Evolutionary conservation across 2,113 vertebrate species (phyloP).

Genomic region (Lophius piscatorius): DNA sequence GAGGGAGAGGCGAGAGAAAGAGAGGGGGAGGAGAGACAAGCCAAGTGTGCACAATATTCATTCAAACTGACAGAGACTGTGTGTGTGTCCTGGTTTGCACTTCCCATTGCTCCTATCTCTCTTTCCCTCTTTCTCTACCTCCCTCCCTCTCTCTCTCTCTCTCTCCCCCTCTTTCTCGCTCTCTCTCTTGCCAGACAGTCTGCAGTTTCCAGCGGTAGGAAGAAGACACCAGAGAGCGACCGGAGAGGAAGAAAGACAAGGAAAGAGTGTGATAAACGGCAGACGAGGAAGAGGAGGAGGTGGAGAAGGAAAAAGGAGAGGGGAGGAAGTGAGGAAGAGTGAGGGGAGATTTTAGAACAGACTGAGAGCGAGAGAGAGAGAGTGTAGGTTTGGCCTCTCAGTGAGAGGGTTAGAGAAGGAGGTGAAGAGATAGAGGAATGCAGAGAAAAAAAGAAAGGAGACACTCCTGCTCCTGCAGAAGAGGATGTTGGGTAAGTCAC

Average conservation of each 20-base stretch:
- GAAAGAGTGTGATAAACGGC: constrained; percentile 34
- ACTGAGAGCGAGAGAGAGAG: constrained; percentile 25
- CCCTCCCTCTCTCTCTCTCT: constrained; percentile 22
- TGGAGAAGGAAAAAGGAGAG: constrained; percentile 28
- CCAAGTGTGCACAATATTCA: constrained; percentile 78
- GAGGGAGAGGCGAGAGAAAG: constrained; percentile 32
- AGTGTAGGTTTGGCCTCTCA: constrained; percentile 27
- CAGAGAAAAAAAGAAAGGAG: constrained; percentile 45
- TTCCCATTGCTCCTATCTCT: constrained; percentile 54
- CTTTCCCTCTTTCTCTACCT: constrained; percentile 25
- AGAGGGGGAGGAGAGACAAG: constrained; percentile 63
- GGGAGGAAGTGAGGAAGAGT: constrained; percentile 34
- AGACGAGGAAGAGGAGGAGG: constrained; percentile 12
- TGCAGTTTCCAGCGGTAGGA: constrained; percentile 67
- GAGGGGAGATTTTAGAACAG: constrained; percentile 28
- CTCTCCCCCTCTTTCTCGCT: constrained; percentile 22
- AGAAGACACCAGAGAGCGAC: constrained; percentile 58
- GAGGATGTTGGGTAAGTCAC: constrained; percentile 48
- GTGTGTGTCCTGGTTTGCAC: constrained; percentile 77
- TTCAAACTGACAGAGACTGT: constrained; percentile 80
- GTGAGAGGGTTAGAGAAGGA: constrained; percentile 39
- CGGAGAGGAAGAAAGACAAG: constrained; percentile 36
- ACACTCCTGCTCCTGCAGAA: constrained; percentile 19
- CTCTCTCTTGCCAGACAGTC: constrained; percentile 61
- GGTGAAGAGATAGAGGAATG: constrained; percentile 52